These are phyloP conservation scores for Drosophila subpulchrella DNA, from an alignment of 1,140 invertebrate genomes.

Conservation along the genomic window DNA sequence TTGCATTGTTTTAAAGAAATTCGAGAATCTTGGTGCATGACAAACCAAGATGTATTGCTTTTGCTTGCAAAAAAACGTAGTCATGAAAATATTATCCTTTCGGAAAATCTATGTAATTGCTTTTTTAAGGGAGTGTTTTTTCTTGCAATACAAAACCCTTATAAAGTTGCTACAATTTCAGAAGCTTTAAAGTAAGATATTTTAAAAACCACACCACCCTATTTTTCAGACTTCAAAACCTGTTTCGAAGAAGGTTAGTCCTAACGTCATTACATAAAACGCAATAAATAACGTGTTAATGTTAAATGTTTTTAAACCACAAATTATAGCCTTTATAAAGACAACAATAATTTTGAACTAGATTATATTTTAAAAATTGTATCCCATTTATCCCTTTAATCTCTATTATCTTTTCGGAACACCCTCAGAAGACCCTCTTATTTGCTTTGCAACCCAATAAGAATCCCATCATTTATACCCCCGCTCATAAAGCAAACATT, in stretches of 20 bases:
- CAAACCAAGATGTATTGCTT: not conserved
- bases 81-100: not conserved
- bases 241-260: not conserved
- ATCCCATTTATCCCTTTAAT: no score
- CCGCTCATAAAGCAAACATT: conserved; percentile 18
- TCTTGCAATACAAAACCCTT: no score
- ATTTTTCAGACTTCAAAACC: not conserved
- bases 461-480: not conserved
- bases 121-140: not conserved
- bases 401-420: not conserved
- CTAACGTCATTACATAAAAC: not conserved
- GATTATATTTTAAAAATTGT: no score
- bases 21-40: not conserved
- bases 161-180: not conserved
- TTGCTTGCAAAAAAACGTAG: not conserved
- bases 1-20: conserved; percentile 15
- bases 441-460: not conserved
- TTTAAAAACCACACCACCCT: no score
- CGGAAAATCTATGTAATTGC: not conserved
- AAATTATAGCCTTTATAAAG: no score
- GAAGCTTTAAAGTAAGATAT: no score
- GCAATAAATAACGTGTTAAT: no score
- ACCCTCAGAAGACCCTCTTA: not conserved
- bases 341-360: no score
- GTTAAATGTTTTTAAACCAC: no score